Evolutionary conservation across 2,888 invertebrate species (phyloP).

Genomic region (Caenorhabditis sulstoni): DNA sequence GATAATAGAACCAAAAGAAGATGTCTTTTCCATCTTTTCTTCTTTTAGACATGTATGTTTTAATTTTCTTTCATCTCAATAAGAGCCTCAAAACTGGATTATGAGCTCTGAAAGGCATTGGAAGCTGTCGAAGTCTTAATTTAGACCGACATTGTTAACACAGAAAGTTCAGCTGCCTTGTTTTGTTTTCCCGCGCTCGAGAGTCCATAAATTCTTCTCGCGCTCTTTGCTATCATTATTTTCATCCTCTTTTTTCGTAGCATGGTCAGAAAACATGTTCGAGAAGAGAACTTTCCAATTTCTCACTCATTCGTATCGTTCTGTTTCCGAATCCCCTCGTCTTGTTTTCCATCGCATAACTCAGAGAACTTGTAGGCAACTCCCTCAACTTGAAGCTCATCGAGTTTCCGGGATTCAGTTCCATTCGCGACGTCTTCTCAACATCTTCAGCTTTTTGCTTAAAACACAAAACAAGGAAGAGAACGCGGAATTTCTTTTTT

Average conservation of each 20-base stretch:
- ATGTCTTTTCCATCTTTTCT: no score
- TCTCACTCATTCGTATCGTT: no score
- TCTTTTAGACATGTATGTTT: conserved; percentile 4
- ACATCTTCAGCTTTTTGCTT: conserved; percentile 19
- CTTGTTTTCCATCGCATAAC: no score
- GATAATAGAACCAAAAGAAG: background rate
- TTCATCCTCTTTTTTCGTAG: no score
- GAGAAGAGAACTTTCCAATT: no score
- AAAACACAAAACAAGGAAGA: conserved; percentile 3
- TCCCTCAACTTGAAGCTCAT: background rate
- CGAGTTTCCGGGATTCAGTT: background rate
- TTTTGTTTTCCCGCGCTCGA: background rate
- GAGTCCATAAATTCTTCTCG: background rate
- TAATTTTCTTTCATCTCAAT: background rate
- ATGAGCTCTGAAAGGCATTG: conserved; percentile 2
- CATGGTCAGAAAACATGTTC: no score
- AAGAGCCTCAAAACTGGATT: conserved; percentile 7
- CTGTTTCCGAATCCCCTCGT: no score
- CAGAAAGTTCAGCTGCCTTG: conserved; percentile 2
- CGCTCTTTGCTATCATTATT: no score
- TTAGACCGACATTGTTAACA: background rate
- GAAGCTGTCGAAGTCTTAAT: background rate
- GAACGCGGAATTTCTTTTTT: conserved; percentile 8
- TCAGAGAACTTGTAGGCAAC: no score
- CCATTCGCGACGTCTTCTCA: background rate